Evolutionary conservation across 2,113 vertebrate species (phyloP).

Genomic region (Pachyramphus minor): DNA sequence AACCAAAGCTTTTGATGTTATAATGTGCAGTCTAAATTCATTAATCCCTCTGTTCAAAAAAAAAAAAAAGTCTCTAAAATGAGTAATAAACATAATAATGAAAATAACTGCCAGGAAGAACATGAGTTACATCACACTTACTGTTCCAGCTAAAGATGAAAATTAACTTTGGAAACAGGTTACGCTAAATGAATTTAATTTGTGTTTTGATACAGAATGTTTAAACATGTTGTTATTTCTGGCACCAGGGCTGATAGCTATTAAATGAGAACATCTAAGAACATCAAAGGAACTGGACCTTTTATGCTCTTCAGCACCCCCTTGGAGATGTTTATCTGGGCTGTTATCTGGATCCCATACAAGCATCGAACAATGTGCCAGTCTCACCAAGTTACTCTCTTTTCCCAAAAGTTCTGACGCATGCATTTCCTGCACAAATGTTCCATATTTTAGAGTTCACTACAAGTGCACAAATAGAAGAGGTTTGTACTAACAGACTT

Average conservation of each 20-base stretch:
- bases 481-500: conserved; percentile 63
- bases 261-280: conserved; percentile 73
- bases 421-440: conserved; percentile 67
- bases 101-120: conserved; percentile 64
- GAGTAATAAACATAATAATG: conserved; percentile 71
- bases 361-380: conserved; percentile 72
- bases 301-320: conserved; percentile 69
- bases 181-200: conserved; percentile 56
- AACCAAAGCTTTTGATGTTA: conserved; percentile 66
- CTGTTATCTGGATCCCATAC: conserved; percentile 77
- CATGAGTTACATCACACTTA: conserved; percentile 56
- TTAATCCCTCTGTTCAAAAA: conserved; percentile 44
- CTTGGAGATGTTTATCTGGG: conserved; percentile 80
- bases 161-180: conserved; percentile 61
- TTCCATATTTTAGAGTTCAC: conserved; percentile 80
- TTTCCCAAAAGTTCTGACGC: conserved; percentile 61
- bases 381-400: conserved; percentile 70
- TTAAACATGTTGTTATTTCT: conserved; percentile 80
- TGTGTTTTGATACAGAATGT: conserved; percentile 69
- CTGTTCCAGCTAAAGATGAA: conserved; percentile 50
- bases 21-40: conserved; percentile 68
- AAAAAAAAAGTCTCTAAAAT: conserved; percentile 52
- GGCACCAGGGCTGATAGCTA: conserved; percentile 71
- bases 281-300: conserved; percentile 77
- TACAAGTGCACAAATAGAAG: conserved; percentile 74